A percentile compares a stretch with the other conserved stretches of the same genome.
These are phyloP conservation scores for Macrobrachium nipponense DNA, from an alignment of 1,140 invertebrate genomes.

Conservation along the genomic window DNA sequence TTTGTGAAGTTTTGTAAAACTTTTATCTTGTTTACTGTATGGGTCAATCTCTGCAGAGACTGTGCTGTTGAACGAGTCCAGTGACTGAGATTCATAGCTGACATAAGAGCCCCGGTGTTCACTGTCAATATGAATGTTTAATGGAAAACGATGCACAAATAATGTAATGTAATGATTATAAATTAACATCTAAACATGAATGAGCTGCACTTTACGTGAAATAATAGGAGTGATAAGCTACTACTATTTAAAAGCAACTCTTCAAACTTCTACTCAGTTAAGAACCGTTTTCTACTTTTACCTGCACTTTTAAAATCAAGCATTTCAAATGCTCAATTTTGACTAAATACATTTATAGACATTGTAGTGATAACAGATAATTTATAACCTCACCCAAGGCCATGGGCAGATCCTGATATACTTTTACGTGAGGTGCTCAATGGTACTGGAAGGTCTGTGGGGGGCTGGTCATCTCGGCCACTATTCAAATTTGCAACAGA, in stretches of 20 bases:
- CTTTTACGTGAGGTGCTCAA: conserved; percentile 22
- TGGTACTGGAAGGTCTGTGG: background rate
- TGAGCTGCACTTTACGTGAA: no score
- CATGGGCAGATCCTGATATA: conserved; percentile 28
- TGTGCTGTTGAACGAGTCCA: conserved; percentile 47
- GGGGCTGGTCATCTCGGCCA: background rate
- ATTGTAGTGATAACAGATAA: background rate
- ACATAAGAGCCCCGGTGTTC: conserved; percentile 36
- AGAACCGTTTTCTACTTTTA: no score
- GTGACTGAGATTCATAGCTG: conserved; percentile 47
- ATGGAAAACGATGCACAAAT: background rate
- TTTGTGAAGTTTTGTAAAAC: conserved; percentile 50
- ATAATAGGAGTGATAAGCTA: no score
- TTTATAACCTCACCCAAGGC: background rate
- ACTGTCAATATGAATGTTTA: background rate
- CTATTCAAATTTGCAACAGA: conserved; percentile 36
- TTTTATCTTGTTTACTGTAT: conserved; percentile 38
- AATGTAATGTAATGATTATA: background rate
- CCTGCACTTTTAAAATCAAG: background rate
- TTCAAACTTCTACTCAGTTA: no score
- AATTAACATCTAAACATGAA: background rate
- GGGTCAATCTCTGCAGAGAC: conserved; percentile 16
- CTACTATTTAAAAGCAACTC: no score
- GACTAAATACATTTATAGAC: background rate
- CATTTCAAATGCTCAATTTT: background rate